Base-by-base conservation (phyloP, 2,113 vertebrate genomes). In the Noctilio leporinus region DNA sequence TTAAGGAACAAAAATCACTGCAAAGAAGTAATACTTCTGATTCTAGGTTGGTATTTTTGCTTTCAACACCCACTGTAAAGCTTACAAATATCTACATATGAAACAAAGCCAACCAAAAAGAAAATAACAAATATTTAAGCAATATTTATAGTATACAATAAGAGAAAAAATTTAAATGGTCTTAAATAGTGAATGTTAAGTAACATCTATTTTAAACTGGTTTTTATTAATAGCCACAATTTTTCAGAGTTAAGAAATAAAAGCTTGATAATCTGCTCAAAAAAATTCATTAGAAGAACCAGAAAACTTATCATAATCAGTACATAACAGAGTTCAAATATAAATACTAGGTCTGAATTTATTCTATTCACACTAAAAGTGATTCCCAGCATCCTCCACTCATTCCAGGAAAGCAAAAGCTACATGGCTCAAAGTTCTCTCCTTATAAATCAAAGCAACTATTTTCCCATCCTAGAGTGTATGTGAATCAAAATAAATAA, bases 61-160 rank as follows among this genome's bases (percentile, higher is more conserved):
- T 97, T 87, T 59, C 47, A 95, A 87, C 4, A 84, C 2, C 33
- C 40, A 95, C 35, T 91, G 84, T 81, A 88, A 96, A 95, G n/a
- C 1, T 76, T 72, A 78, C 8, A 80, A 62, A 78, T 62, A 40
- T 70, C 70, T n/a, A 45, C 4, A 47, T 22, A 80, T 28, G 28
- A 96, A 93, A 82, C 45, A 92, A 87, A 85, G 20, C 26, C 64
- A 91, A 67, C 4, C 22, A n/a, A 81, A 86, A 90, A 28, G 30
- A 75, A 96, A 91, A 76, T 40, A 93, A 49, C n/a, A 82, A 89
- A 78, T 83, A 75, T 57, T 65, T 53, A 83, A 96, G 15, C 70
- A 57, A n/a, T 87, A 75, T 28, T 85, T 77, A 77, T 1, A 69
- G 40, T 65, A 59, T 0, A 59, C 43, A 81, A 69, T 69, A 88